Conservation (phyloP, 2,113 vertebrate genomes). For the Trochalopteron elliotii region DNA sequence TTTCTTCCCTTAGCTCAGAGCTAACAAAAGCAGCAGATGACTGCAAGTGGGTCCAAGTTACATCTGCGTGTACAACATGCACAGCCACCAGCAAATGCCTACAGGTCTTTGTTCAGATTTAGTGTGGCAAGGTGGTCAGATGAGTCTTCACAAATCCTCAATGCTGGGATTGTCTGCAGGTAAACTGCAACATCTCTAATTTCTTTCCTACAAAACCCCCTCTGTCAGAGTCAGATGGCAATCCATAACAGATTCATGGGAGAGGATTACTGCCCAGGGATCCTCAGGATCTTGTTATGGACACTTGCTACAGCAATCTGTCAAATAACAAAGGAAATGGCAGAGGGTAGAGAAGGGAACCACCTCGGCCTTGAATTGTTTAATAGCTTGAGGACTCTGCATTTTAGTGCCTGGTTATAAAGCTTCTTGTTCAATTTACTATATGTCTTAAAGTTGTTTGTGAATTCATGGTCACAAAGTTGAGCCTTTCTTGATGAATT, state of each 20-base stretch:
- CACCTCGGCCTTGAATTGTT: neutral
- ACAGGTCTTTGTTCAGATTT: neutral
- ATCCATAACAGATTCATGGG: neutral
- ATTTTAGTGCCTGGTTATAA: neutral
- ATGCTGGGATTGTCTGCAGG: neutral
- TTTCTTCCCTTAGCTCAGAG: neutral
- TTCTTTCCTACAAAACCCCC: neutral
- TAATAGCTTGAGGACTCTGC: neutral
- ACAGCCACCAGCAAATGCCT: neutral
- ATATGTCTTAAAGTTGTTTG: neutral
- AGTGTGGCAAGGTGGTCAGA: neutral
- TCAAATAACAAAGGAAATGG: neutral
- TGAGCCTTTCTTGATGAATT: neutral
- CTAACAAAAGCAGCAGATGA: neutral
- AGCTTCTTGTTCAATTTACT: neutral
- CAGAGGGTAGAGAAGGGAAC: neutral
- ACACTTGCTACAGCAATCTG: neutral
- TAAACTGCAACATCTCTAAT: neutral
- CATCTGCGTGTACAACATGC: neutral
- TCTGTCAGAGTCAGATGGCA: neutral
- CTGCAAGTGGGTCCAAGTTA: neutral
- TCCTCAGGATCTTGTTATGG: neutral
- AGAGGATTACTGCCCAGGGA: neutral
- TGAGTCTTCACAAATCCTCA: neutral
- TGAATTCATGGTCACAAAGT: neutral